phyloP scores from a whole-genome alignment of 2,113 vertebrate genomes.

The human region GRCh38 chr15:101927501-101928000 shows the following conservation, averaged over 20 bases:
- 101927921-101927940: not conserved
- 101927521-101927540: constrained; percentile 75
- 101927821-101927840: not conserved
- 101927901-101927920: not conserved
- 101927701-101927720: constrained; percentile 58
- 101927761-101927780: not conserved
- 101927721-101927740: not conserved
- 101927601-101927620: constrained; percentile 65
- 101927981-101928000: not conserved
- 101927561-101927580: constrained; percentile 68
- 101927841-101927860: not conserved
- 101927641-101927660: constrained; percentile 57
- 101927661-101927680: constrained; percentile 74
- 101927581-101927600: constrained; percentile 74
- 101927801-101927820: not conserved
- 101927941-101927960: not conserved
- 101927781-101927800: not conserved
- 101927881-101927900: not conserved
- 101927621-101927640: constrained; percentile 59
- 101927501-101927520: no score
- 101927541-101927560: constrained; percentile 62
- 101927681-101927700: constrained; percentile 59
- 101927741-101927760: constrained; percentile 32
- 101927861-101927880: not conserved
- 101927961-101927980: not conserved